phyloP scores from a whole-genome alignment of 2,797 vertebrate genomes.

The Ctenopoma kingsleyae region DNA sequence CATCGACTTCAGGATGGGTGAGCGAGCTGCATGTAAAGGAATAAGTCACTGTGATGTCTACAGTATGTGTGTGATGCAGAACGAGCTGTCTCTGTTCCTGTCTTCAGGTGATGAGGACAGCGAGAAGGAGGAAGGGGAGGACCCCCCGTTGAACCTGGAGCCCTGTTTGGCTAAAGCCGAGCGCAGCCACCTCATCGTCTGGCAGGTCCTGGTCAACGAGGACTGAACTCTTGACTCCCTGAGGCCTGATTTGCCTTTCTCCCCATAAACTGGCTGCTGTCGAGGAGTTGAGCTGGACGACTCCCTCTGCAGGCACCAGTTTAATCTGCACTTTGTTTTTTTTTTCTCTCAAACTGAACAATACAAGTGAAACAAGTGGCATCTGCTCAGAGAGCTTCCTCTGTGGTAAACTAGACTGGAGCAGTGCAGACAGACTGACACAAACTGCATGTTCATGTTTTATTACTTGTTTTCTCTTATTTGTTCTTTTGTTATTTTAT shows the following conservation, averaged over 20 bases:
- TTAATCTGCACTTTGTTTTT: conserved; percentile 67
- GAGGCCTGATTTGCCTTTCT: conserved; percentile 39
- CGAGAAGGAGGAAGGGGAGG: conserved; percentile 88
- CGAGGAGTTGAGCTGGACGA: conserved; percentile 7
- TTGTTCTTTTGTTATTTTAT: conserved; percentile 36
- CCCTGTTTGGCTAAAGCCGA: conserved; percentile 93
- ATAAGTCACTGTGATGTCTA: rapidly evolving
- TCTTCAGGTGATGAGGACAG: conserved; percentile 91
- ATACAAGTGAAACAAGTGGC: conserved; percentile 42
- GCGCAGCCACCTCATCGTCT: conserved; percentile 98
- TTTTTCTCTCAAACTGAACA: conserved; percentile 48
- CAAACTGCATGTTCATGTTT: conserved; percentile 69
- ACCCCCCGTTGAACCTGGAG: conserved; percentile 90
- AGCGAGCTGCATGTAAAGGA: conserved; percentile 47
- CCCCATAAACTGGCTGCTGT: conserved; percentile 1
- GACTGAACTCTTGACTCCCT: conserved; percentile 79
- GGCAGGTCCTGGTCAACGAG: conserved; percentile 90
- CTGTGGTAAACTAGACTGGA: conserved; percentile 17
- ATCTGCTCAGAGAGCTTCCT: conserved; percentile 38
- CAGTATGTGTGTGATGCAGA: background rate
- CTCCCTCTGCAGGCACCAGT: conserved; percentile 31
- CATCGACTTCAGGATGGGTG: conserved; percentile 99
- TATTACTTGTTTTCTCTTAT: conserved; percentile 30
- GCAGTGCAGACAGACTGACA: conserved; percentile 26
- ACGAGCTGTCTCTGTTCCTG: background rate